Evolutionary conservation across 1,140 invertebrate species (phyloP), one percentile per base, ranked within the genome.

Genomic region (Manduca sexta): DNA sequence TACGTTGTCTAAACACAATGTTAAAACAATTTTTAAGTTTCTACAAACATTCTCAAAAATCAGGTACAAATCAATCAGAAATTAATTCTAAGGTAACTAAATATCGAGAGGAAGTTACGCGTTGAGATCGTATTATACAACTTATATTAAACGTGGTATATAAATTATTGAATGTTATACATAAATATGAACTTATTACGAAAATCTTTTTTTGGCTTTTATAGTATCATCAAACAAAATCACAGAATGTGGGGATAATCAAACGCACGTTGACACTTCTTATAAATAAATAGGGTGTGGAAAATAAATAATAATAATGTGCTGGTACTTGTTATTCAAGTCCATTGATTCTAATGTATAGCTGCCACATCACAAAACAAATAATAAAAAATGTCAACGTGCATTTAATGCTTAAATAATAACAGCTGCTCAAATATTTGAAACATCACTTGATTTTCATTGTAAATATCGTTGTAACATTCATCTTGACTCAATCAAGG

Each of bases 11-110:
- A 69, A 56, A 79, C 72, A 84, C 75, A 82, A 76, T 75, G 72
- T 74, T 81, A 64, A 68, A 65, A 73, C 73, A 80, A 72, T 72
- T 79, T 69, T 74, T 77, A 82, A 82, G 69, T 79, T 70, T 72
- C 73, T 67, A 74, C 74, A 66, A 78, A 78, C 63, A 64, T 69
- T 65, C 61, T 71, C 59, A 46, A 53, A 84, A 80, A 82, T 84
- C 81, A 84, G 81, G 81, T 84, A 84, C 81, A 81, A 82, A 84
- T 79, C 60, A 83, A 79, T 67, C 61, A 56, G n/a, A 81, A 84
- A 81, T 74, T 78, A 84, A 71, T 45, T 67, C 77, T 80, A 81
- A 80, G 80, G 80, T 84, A 84, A 84, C 77, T 77, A 66, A 78
- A 81, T 62, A 72, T 69, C 60, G 64, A 73, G 61, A 74, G 75